Base-by-base conservation (phyloP, 2,888 invertebrate genomes). In the Oithona nana region DNA sequence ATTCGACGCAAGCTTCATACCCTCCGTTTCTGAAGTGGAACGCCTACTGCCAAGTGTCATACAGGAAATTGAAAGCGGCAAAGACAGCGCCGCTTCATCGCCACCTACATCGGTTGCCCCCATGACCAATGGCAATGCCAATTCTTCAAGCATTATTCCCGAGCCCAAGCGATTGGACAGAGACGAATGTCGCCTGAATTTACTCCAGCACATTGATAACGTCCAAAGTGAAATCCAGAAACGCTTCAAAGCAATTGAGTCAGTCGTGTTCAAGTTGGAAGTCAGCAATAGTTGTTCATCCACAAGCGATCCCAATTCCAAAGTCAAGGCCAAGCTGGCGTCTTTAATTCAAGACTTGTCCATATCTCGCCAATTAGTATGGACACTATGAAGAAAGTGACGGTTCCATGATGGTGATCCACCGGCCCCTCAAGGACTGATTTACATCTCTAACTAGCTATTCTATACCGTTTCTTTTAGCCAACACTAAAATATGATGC, bases 111-210 rank as follows among this genome's bases (percentile, higher is more conserved):
- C 28, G 8, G 31, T 3, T 1, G 56, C 28, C 56, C 39, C 56
- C 22, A 54, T 49, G n/a, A 3, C 57, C 8, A 29, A n/a, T 26
- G n/a, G 16, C 39, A 48, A 31, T 26, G 54, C 61, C 54, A 61
- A 13, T 26, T 28, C 29, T 22, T 49, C n/a, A n/a, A n/a, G n/a
- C n/a, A 11, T 39, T 16, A 39, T 62, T 16, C 62, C 62, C 6
- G 39, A 62, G 26, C 62, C 55, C 20, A 62, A 62, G 39, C 31
- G 52, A n/a, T 30, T 62, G 3, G 56, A 62, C 56, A 62, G 31
- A 28, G 62, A 62, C 30, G 62, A 62, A 28, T 56, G 29, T 16
- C 13, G 62, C 8, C 13, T 31, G 11, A 62, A 62, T 31, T 28
- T 62, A n/a, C 29, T 62, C 24, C 48, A 55, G 24, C 62, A 62